Evolutionary conservation across 2,113 vertebrate species (phyloP).

Genomic region (Psilopogon haemacephalus): DNA sequence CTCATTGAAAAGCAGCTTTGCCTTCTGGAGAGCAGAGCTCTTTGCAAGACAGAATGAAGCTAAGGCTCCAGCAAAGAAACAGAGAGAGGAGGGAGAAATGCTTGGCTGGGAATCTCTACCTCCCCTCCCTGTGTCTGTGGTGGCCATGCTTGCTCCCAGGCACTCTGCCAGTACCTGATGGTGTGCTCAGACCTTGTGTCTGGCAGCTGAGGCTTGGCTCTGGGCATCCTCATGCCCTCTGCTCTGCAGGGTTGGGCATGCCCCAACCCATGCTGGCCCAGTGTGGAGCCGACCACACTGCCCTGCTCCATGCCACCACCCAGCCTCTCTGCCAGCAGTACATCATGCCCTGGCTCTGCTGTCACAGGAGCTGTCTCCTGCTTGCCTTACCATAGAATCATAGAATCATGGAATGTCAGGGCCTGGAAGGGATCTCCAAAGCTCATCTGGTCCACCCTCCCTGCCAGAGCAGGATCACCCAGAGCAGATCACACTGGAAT

Average conservation of each 20-base stretch:
- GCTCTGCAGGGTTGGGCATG: fast-evolving
- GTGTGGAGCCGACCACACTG: fast-evolving
- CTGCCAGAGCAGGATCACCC: no score
- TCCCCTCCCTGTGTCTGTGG: fast-evolving
- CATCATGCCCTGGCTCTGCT: fast-evolving
- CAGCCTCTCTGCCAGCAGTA: background rate
- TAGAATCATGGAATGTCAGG: no score
- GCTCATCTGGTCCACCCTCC: no score
- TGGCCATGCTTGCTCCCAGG: background rate
- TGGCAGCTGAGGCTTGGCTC: fast-evolving
- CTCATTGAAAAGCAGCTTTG: background rate
- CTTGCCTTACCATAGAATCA: background rate
- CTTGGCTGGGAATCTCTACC: background rate
- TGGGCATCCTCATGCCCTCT: fast-evolving
- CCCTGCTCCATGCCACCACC: fast-evolving
- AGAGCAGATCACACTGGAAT: no score
- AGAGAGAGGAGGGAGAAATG: background rate
- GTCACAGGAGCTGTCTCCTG: background rate
- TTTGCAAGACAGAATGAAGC: background rate
- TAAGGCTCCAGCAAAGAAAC: background rate
- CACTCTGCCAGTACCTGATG: fast-evolving
- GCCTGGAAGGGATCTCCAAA: no score
- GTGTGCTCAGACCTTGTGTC: background rate
- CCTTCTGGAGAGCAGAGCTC: background rate
- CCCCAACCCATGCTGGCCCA: fast-evolving